Evolutionary conservation across 2,113 vertebrate genomes (phyloP).

Genomic region (Hippocampus zosterae): DNA sequence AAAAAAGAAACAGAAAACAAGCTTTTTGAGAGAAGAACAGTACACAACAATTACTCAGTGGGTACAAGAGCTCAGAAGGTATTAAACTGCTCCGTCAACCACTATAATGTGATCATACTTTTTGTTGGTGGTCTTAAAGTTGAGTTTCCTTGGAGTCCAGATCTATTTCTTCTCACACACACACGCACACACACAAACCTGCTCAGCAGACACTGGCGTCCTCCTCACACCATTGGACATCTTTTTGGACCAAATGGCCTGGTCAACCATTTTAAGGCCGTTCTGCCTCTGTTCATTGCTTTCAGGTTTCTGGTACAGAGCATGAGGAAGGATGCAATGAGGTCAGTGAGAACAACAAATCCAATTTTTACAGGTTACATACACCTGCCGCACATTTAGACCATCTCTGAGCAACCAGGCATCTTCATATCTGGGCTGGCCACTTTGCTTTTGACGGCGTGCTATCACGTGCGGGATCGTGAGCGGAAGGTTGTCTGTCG

Average conservation of each 20-base stretch:
- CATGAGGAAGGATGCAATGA: conserved; percentile 7
- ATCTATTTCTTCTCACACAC: neutral
- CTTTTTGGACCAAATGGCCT: conserved; percentile 99
- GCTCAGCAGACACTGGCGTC: conserved; percentile 90
- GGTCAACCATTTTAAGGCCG: conserved; percentile 98
- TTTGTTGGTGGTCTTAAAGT: too few relatives aligned
- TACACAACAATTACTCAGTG: too few relatives aligned
- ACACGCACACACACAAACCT: conserved; percentile 68
- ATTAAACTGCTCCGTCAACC: too few relatives aligned
- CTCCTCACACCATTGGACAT: conserved; percentile 95
- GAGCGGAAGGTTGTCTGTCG: conserved; percentile 87
- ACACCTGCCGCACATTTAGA: conserved; percentile 77
- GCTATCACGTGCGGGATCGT: conserved; percentile 87
- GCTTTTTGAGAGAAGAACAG: too few relatives aligned
- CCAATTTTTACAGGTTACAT: fast-evolving
- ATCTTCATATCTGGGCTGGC: conserved; percentile 81
- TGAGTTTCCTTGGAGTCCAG: too few relatives aligned
- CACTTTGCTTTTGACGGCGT: conserved; percentile 83
- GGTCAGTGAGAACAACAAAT: neutral
- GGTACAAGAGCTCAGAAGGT: too few relatives aligned
- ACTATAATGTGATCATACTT: too few relatives aligned
- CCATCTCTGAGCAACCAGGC: conserved; percentile 87
- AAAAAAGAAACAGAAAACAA: too few relatives aligned
- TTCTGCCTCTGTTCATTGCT: conserved; percentile 96
- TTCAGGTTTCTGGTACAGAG: conserved; percentile 81